These are phyloP conservation scores for Drosophila suzukii DNA, from an alignment of 1,140 invertebrate genomes.

Conservation along the genomic window DNA sequence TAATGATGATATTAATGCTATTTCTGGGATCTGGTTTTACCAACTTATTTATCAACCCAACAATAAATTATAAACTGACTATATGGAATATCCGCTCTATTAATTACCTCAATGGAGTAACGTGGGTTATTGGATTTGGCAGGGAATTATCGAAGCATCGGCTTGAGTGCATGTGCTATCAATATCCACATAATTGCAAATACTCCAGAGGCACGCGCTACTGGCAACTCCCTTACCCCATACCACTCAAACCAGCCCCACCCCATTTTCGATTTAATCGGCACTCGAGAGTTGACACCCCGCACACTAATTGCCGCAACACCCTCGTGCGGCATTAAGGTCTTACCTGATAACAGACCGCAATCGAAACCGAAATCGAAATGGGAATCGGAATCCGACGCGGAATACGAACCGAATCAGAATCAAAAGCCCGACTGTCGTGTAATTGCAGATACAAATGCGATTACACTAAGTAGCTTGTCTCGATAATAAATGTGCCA, in stretches of 20 bases:
- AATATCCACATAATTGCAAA: slow-evolving; percentile 28
- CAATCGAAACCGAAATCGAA: slow-evolving; percentile 54
- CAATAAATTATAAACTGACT: neutral
- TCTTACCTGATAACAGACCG: slow-evolving; percentile 59
- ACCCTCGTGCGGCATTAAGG: slow-evolving; percentile 60
- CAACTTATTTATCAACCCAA: neutral
- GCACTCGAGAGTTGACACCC: slow-evolving; percentile 62
- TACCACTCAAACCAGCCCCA: neutral
- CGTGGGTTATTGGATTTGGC: neutral
- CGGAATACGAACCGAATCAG: slow-evolving; percentile 14
- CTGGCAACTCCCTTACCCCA: slow-evolving; percentile 5
- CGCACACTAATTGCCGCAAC: slow-evolving; percentile 68
- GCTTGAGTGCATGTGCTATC: slow-evolving; percentile 23
- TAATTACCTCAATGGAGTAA: neutral
- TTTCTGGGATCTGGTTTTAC: neutral
- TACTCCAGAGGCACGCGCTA: slow-evolving; percentile 33
- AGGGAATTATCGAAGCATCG: slow-evolving; percentile 1
- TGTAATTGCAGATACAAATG: slow-evolving; percentile 75
- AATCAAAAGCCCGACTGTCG: slow-evolving; percentile 45
- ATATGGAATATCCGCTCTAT: neutral
- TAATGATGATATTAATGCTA: neutral
- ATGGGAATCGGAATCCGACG: slow-evolving; percentile 31
- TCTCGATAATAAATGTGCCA: slow-evolving; percentile 53
- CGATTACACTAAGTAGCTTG: slow-evolving; percentile 78
- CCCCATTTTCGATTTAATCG: slow-evolving; percentile 24